Conservation (phyloP, 2,888 invertebrate species). For the Polymixis lichenea region DNA sequence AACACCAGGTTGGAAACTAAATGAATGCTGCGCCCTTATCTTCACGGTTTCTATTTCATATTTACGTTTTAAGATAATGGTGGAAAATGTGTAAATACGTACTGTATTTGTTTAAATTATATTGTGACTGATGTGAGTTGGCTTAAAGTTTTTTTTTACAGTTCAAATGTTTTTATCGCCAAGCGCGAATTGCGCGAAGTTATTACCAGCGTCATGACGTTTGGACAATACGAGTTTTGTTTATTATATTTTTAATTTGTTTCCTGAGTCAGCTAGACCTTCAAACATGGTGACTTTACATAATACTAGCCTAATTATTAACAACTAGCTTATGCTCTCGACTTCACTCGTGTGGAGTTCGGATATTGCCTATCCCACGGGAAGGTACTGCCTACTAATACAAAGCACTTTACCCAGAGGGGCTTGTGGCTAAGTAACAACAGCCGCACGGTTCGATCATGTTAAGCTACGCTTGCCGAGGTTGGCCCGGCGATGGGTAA, state of each 20-base stretch:
- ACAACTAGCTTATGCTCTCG: not conserved
- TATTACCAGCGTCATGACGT: constrained; percentile 25
- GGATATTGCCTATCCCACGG: not conserved
- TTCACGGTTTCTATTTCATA: constrained; percentile 65
- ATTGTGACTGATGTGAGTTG: constrained; percentile 53
- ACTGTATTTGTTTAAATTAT: constrained; percentile 62
- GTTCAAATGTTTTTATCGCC: constrained; percentile 50
- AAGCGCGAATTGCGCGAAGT: constrained; percentile 25
- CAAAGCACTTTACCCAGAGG: not conserved
- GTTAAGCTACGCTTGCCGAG: too few relatives aligned
- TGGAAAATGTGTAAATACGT: constrained; percentile 64
- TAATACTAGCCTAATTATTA: not conserved
- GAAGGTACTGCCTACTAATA: not conserved
- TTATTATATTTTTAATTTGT: constrained; percentile 19
- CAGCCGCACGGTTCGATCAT: too few relatives aligned
- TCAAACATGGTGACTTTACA: constrained; percentile 9
- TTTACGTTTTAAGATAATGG: constrained; percentile 74
- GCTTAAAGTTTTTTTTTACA: constrained; percentile 38
- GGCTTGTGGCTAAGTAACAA: too few relatives aligned
- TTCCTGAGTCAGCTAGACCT: constrained; percentile 26
- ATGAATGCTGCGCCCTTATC: constrained; percentile 68
- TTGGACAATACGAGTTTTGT: constrained; percentile 33
- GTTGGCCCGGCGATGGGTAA: too few relatives aligned
- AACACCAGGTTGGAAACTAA: constrained; percentile 61
- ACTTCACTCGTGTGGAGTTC: not conserved